A percentile compares a stretch with the other conserved stretches of the same genome.
phyloP scores from a whole-genome alignment of 2,113 vertebrate genomes.

The Rhineura floridana region DNA sequence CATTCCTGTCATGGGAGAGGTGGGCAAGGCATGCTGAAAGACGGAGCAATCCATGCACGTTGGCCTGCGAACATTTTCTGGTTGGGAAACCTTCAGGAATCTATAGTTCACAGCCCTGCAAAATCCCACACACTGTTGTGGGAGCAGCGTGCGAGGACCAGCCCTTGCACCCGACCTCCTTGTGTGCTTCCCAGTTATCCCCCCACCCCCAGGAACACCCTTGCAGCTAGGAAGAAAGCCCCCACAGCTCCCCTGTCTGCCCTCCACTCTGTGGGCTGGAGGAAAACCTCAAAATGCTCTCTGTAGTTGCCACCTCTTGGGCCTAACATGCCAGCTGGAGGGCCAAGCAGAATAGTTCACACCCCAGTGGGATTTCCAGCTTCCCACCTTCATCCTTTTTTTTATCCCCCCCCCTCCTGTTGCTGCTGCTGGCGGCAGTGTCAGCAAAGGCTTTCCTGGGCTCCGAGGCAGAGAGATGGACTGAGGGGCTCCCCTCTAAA shows the following conservation, averaged over 20 bases:
- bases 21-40: background rate
- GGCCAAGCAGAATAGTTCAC: background rate
- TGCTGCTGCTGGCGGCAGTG: too few relatives aligned
- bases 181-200: too few relatives aligned
- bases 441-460: background rate
- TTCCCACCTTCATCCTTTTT: background rate
- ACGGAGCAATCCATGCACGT: background rate
- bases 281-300: background rate
- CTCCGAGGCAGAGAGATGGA: background rate
- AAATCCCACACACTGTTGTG: too few relatives aligned
- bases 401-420: too few relatives aligned
- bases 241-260: too few relatives aligned
- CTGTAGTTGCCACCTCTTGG: too few relatives aligned
- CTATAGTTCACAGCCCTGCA: background rate
- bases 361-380: background rate
- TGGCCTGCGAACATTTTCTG: too few relatives aligned
- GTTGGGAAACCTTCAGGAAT: background rate
- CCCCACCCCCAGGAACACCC: too few relatives aligned
- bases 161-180: background rate
- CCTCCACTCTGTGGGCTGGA: fast-evolving
- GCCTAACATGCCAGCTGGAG: background rate
- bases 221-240: background rate
- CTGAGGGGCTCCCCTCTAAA: background rate
- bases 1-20: background rate
- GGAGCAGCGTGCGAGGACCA: too few relatives aligned